A percentile compares a stretch with the other conserved stretches of the same genome.
These are phyloP conservation scores for Hippotragus niger DNA, from an alignment of 2,113 vertebrate species.

Conservation along the genomic window DNA sequence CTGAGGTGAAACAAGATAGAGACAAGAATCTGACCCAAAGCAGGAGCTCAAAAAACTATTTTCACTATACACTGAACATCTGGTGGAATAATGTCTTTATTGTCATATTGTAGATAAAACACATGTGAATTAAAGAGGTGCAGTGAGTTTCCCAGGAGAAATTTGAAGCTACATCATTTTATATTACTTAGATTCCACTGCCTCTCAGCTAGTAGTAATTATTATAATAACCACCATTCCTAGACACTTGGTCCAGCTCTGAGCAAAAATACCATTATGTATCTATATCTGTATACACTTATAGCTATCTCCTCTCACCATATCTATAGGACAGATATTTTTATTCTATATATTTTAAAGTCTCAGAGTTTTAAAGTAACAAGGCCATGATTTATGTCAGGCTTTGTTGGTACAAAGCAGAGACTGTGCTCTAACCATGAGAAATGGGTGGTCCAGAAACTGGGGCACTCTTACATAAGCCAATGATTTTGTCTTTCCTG, in stretches of 20 bases:
- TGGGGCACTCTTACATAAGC: background rate
- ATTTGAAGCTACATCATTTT: background rate
- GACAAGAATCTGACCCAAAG: background rate
- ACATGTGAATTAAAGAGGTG: background rate
- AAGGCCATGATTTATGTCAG: background rate
- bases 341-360: background rate
- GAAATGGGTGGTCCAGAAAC: background rate
- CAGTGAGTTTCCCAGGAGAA: background rate
- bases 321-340: background rate
- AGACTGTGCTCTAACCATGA: background rate
- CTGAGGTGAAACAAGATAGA: background rate
- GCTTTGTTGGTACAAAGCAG: background rate
- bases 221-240: background rate
- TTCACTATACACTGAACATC: background rate
- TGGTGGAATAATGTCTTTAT: background rate
- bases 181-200: background rate
- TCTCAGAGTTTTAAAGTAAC: background rate
- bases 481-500: background rate
- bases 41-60: background rate
- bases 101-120: background rate
- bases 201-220: background rate
- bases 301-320: background rate
- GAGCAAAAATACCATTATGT: background rate
- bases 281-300: background rate
- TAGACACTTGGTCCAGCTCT: background rate